Evolutionary conservation across 2,797 vertebrate species (phyloP).

Genomic region (Rhinoraja longicauda): DNA sequence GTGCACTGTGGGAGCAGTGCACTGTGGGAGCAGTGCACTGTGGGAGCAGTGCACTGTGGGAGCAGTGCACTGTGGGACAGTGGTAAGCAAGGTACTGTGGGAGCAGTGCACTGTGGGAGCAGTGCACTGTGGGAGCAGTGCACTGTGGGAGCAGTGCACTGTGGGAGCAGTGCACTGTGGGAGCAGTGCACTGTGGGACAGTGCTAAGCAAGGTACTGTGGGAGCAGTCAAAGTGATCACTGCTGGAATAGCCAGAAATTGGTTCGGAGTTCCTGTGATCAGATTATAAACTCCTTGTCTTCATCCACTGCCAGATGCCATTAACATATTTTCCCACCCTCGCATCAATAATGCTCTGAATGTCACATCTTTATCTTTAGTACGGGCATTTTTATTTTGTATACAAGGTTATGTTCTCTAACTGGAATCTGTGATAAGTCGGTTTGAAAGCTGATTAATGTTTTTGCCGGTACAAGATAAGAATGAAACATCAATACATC

Average conservation of each 20-base stretch:
- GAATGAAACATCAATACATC: neutral
- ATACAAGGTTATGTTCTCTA: neutral
- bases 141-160: too few relatives aligned
- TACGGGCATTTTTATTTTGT: neutral
- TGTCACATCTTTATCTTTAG: neutral
- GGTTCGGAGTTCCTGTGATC: neutral
- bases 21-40: too few relatives aligned
- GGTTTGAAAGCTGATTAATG: neutral
- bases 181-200: too few relatives aligned
- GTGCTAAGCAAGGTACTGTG: neutral
- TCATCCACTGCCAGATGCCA: neutral
- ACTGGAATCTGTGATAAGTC: neutral
- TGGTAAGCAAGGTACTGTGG: too few relatives aligned
- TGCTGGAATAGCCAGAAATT: neutral
- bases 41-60: too few relatives aligned
- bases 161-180: too few relatives aligned
- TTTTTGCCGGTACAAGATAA: neutral
- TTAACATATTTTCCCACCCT: neutral
- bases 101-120: too few relatives aligned
- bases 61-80: too few relatives aligned
- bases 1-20: too few relatives aligned
- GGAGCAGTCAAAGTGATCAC: neutral
- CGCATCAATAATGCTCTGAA: neutral
- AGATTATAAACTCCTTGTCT: neutral
- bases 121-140: too few relatives aligned